Base-by-base conservation (phyloP, 2,113 vertebrate species). In the Oreochromis tanganicae region DNA sequence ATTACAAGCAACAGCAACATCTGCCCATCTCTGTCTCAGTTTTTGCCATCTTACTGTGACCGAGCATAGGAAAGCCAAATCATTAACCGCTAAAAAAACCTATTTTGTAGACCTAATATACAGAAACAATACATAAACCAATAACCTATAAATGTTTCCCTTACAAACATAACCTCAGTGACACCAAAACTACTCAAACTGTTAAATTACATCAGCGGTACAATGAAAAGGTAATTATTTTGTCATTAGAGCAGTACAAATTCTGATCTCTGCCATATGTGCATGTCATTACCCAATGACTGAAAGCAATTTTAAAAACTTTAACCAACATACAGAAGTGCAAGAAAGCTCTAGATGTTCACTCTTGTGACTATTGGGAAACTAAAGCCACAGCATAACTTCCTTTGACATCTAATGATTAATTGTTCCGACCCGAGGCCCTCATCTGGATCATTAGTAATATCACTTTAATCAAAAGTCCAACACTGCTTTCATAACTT, bases 381-480 rank as follows among this genome's bases (percentile, higher is more conserved):
- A 27, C 13, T 48, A 79, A 86, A 85, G 52, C 82, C 71, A 43
- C 56, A 43, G 27, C 75, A 81, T 54, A 68, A 61, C 81, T 88
- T 89, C 54, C 50, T 80, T 59, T 68, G 41, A 52, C 85, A 87
- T 89, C 50, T 85, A 87, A 80, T 80, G 13, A 34, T 83, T 85
- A 68, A 85, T 91, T 84, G 89, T 91, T 81, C 57, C 19, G 41
- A 89, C 10, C 87, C 66, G 29, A 11, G 32, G 63, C 90, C 84
- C 89, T 93, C 93, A 94, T 93, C 78, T 89, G 92, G 50, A 87
- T 91, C 82, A 32, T 91, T 90, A 92, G 79, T 71, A 87, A 56
- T 79, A 84, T 89, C 88, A 90, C 92, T 94, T 92, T 94, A 94
- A 94, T 96, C 94, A 94, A 84, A 93, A 82, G 81, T 89, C 68